phyloP scores from a whole-genome alignment of 1,140 invertebrate genomes.

The Drosophila pandora region DNA sequence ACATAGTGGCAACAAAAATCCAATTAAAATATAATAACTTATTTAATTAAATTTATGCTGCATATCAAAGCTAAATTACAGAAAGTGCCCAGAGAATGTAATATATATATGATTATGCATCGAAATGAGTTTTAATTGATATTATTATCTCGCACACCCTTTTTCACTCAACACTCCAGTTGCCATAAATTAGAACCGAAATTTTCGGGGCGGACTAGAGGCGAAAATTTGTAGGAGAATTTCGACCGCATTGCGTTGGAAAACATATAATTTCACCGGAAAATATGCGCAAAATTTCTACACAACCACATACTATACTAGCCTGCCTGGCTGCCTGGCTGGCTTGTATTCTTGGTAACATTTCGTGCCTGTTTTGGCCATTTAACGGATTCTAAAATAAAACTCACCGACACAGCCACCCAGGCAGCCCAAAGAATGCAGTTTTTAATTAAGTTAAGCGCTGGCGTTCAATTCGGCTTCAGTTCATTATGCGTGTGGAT shows the following conservation, averaged over 20 bases:
- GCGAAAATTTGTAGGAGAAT: constrained; percentile 24
- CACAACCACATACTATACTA: neutral
- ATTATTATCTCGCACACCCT: constrained; percentile 17
- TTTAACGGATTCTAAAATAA: constrained; percentile 52
- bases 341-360: constrained; percentile 30
- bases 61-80: constrained; percentile 45
- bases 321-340: neutral
- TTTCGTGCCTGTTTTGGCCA: constrained; percentile 36
- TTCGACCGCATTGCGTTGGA: constrained; percentile 44
- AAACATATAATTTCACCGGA: constrained; percentile 63
- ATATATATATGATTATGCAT: constrained; percentile 7
- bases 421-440: constrained; percentile 53
- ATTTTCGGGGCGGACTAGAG: constrained; percentile 3
- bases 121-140: constrained; percentile 48
- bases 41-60: constrained; percentile 77
- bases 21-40: constrained; percentile 79
- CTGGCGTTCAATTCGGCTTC: constrained; percentile 58
- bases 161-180: neutral
- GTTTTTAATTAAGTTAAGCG: constrained; percentile 81
- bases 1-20: constrained; percentile 60
- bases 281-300: constrained; percentile 61
- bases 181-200: constrained; percentile 40
- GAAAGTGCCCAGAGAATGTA: constrained; percentile 3
- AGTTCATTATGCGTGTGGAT: constrained; percentile 64
- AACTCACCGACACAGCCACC: constrained; percentile 11